Evolutionary conservation across 2,888 invertebrate species (phyloP).

Genomic region (Branchipolynoe longqiensis): DNA sequence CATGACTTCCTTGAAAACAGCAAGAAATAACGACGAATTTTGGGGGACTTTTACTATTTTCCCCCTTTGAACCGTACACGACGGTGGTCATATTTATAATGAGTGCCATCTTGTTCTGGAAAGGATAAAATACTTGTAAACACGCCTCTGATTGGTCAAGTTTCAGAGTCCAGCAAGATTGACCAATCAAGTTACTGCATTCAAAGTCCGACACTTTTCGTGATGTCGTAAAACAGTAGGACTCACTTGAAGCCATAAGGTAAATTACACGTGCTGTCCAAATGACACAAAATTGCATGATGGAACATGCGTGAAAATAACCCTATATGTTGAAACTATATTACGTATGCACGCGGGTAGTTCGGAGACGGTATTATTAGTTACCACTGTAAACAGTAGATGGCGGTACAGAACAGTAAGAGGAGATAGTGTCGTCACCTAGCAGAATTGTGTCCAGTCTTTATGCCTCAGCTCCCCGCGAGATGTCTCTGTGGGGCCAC

Average conservation of each 20-base stretch:
- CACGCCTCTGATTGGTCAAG: conserved; percentile 58
- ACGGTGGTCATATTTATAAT: conserved; percentile 96
- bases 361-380: too few species aligned
- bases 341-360: too few species aligned
- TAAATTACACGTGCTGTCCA: too few species aligned
- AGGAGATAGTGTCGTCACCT: neutral
- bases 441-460: neutral
- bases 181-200: conserved; percentile 28
- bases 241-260: too few species aligned
- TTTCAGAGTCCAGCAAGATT: conserved; percentile 70
- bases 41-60: conserved; percentile 58
- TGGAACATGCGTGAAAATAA: too few species aligned
- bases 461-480: neutral
- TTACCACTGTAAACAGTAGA: too few species aligned
- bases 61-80: conserved; percentile 72
- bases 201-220: neutral
- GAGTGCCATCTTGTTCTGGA: conserved; percentile 92
- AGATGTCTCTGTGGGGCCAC: conserved; percentile 13
- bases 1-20: neutral
- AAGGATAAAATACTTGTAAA: conserved; percentile 74
- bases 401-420: too few species aligned
- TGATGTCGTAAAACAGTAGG: neutral
- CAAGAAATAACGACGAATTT: conserved; percentile 38
- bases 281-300: too few species aligned
- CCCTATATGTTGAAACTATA: too few species aligned